phyloP scores from a whole-genome alignment of 92 coral and sea anemone species.

The Porites rus region DNA sequence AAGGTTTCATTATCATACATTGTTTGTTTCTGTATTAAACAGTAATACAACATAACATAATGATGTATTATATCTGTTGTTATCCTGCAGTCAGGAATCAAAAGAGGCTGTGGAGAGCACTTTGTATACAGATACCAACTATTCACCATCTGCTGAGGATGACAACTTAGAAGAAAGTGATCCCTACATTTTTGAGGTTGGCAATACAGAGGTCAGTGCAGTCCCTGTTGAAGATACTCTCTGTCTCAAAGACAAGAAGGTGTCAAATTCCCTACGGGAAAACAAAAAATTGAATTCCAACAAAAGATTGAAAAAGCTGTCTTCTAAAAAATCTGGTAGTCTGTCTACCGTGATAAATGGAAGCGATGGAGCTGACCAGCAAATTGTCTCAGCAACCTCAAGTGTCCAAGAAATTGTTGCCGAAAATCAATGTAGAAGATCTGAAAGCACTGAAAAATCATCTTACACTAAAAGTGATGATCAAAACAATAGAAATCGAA shows the following conservation, averaged over 20 bases:
- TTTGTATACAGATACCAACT: neutral
- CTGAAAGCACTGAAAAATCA: neutral
- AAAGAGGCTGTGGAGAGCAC: constrained; percentile 13
- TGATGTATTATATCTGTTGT: neutral
- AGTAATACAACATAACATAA: too few species aligned
- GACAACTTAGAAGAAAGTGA: constrained; percentile 45
- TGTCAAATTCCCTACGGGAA: neutral
- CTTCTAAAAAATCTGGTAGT: neutral
- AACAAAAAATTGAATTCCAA: constrained; percentile 12
- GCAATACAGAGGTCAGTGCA: neutral
- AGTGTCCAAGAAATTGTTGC: neutral
- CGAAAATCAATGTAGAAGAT: neutral
- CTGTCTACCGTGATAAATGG: neutral
- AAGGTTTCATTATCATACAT: too few species aligned
- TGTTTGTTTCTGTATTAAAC: too few species aligned
- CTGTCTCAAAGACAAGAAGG: constrained; percentile 1
- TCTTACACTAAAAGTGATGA: neutral
- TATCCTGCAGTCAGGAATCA: neutral
- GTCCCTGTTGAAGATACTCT: neutral
- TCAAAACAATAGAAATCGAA: neutral
- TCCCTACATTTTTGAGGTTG: constrained; percentile 20
- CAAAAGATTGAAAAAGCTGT: neutral
- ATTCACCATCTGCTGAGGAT: neutral
- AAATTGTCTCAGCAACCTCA: neutral
- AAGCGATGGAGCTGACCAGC: neutral